Evolutionary conservation across 2,113 vertebrate genomes (phyloP), one percentile per base, ranked within the genome.

Genomic region (Pipa parva): DNA sequence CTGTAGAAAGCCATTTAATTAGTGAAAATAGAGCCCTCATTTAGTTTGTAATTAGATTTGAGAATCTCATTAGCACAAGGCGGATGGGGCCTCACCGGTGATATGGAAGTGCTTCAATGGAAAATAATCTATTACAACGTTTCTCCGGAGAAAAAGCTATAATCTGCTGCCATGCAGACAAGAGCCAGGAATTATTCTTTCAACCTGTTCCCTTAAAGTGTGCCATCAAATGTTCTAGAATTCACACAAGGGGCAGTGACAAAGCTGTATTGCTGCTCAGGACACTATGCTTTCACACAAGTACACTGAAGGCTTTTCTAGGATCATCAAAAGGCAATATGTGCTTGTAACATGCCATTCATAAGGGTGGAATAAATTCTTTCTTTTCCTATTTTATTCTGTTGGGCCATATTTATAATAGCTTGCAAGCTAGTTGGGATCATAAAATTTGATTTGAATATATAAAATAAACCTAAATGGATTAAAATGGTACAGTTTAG

Each of bases 51-150:
- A 70, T 70, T 60, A 61, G 57, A 54, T 51, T 70, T 50, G 49
- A 61, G 66, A 46, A 45, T 70, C 56, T 68, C 66, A 61, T 70
- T 70, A 70, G 29, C 66, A 61, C 18, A 3, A 52, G 50, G 66
- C 15, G 31, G 58, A 70, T 24, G 33, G 57, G 33, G 50, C 33
- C 66, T 70, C 64, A 50, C 25, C 13, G 57, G 48, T 61, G 46
- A 60, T 69, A 22, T 28, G 33, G 61, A 70, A 60, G 58, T 49
- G 33, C 66, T 70, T 70, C 66, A 70, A 2, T 26, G 60, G 48
- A 33, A 70, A 52, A 58, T 54, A 70, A 61, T 70, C 57, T 55
- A 61, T 70, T 60, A 70, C 45, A 36, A 36, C n/a, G 29, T 31
- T 52, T 45, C 45, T 52, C 57, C 13, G 17, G 49, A 61, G 57